Base-by-base conservation (phyloP, 2,888 invertebrate species). In the Adelphocoris suturalis region DNA sequence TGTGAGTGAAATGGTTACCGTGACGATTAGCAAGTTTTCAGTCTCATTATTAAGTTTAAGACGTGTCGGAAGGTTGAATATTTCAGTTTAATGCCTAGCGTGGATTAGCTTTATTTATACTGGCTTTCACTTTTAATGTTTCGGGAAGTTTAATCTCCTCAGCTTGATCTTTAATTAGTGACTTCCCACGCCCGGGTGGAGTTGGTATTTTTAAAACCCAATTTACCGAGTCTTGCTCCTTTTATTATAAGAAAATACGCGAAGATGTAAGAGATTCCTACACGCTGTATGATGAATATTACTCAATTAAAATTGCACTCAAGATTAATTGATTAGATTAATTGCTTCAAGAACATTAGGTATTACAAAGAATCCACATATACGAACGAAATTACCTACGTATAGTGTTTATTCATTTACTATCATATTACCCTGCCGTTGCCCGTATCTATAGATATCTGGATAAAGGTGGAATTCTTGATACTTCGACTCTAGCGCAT, bases 101-200 rank as follows among this genome's bases (percentile, higher is more conserved):
- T 0, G 16, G 57, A 16, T 57, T 57, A 57, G 16, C 57, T 68
- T 68, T 23, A 68, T 68, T 68, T 23, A 23, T 68, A 23, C 23
- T 3, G 11, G 68, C 27, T 68, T 27, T 23, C 68, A 23, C 19
- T 68, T 68, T 68, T 68, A 11, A 68, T 68, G 68, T 68, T 19
- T 68, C 23, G 11, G 4, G 23, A 68, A 68, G 23, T 68, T 23
- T 68, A 68, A 68, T 68, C 19, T 11, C 68, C 68, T 23, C 68
- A 27, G 23, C 68, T 68, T 27, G 68, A 23, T 68, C 68, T 68
- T 68, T 23, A 7, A 68, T 68, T 68, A 68, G 68, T 9, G 68
- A 23, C 11, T 37, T 37, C 68, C n/a, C 68, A 68, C 12, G 68
- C 23, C 9, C 27, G 23, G 23, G 68, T 23, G 23, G 27, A 7